Base-by-base conservation (phyloP, 2,888 invertebrate species). In the Dryomyza anilis region DNA sequence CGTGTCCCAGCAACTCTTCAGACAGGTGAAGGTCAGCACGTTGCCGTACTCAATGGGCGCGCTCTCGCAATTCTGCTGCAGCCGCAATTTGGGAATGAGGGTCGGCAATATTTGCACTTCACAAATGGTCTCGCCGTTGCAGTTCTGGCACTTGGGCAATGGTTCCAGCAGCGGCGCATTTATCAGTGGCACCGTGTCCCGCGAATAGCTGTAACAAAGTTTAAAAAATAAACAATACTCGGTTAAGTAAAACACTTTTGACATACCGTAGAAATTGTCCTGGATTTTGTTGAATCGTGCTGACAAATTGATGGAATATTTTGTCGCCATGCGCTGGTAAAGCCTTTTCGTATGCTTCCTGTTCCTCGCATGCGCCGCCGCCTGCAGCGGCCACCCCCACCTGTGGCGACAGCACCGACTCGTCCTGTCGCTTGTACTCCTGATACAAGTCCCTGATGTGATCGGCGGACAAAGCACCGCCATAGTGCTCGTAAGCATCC, bases 51-150 rank as follows among this genome's bases (percentile, higher is more conserved):
- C 95, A 45, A 93, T 82, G 14, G 86, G 85, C 21, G 85, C 82
- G 2, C 81, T 75, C 67, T 87, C 87, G 67, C 86, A 86, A 33
- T 83, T 85, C 12, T 86, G 86, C 19, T 84, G 81, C 55, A 93
- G 81, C 59, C 85, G 85, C 36, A 95, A 83, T 63, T 90, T 88
- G 21, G 90, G 88, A 63, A 95, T 89, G 39, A 95, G 85, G 2
- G 91, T 91, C 0, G 96, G 93, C 56, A 95, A 85, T 48, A 96
- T 85, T 84, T 96, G 96, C 12, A 95, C 83, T 81, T 96, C 96
- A 79, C 94, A 95, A 25, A 87, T 85, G 70, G 91, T 85, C 36
- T 88, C 87, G 1, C 89, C 86, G 59, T 91, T 89, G 77, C 93
- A 94, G 76, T 93, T 86, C 52, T 84, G 80, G 78, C 94, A 93